phyloP scores from a whole-genome alignment of 1,140 invertebrate genomes.

The Drusus annulatus region DNA sequence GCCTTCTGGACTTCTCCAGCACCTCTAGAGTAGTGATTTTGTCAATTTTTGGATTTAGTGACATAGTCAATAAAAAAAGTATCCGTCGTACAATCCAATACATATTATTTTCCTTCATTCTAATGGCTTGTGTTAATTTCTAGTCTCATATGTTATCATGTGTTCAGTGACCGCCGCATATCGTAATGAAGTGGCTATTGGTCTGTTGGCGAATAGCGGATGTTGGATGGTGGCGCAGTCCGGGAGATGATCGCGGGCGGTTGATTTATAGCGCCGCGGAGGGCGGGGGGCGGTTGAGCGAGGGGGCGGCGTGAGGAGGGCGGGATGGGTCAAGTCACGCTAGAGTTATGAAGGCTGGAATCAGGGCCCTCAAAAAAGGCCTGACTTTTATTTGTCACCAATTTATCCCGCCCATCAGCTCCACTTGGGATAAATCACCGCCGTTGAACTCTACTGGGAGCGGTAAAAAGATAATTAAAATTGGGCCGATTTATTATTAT shows the following conservation, averaged over 20 bases:
- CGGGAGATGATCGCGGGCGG: conserved; percentile 13
- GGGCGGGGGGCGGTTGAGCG: background rate
- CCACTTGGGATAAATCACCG: background rate
- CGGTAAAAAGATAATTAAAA: too few relatives aligned
- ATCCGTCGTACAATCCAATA: too few relatives aligned
- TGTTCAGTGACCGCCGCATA: background rate
- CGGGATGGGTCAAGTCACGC: background rate
- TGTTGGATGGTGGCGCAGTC: background rate
- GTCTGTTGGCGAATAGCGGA: background rate
- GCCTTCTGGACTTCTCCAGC: too few relatives aligned
- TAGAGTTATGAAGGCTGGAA: conserved; percentile 28
- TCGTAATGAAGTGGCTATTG: background rate
- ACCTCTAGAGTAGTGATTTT: too few relatives aligned
- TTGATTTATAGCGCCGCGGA: background rate
- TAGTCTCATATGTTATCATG: too few relatives aligned
- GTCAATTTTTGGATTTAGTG: too few relatives aligned
- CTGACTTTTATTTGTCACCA: conserved; percentile 19
- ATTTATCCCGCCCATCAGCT: conserved; percentile 2
- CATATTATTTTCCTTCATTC: too few relatives aligned
- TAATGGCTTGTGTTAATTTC: too few relatives aligned
- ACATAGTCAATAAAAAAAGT: too few relatives aligned
- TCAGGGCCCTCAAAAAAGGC: conserved; percentile 24
- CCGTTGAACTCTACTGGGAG: background rate
- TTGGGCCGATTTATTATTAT: too few relatives aligned
- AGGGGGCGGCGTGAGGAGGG: background rate